These are phyloP conservation scores for Willisornis vidua DNA, from an alignment of 2,113 vertebrate genomes.

Conservation along the genomic window DNA sequence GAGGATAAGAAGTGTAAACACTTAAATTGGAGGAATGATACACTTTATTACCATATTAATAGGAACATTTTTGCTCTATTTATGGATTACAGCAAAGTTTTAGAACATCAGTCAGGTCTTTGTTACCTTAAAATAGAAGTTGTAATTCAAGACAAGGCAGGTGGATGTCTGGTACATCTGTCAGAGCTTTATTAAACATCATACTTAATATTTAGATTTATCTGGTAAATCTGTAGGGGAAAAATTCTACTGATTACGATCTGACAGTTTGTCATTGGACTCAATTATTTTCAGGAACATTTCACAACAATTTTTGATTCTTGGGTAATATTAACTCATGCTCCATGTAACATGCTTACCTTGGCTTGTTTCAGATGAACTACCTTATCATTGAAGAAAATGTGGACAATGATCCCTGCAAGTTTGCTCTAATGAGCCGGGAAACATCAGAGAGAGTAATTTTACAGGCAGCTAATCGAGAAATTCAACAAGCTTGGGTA, in stretches of 20 bases:
- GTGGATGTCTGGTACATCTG: not conserved
- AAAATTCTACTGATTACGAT: not conserved
- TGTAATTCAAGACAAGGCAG: not conserved
- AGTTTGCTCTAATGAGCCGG: conserved; percentile 89
- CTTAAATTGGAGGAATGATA: not conserved
- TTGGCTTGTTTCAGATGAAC: conserved; percentile 82
- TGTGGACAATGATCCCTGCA: conserved; percentile 92
- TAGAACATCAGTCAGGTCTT: not conserved
- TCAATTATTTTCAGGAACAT: not conserved
- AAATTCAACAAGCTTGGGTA: conserved; percentile 94
- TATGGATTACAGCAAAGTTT: not conserved
- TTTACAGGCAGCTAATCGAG: conserved; percentile 92
- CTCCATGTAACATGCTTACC: not conserved
- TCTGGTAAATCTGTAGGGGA: conserved; percentile 3
- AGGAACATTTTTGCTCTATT: not conserved
- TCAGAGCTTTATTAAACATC: conserved; percentile 25
- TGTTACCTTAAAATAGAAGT: conserved; percentile 38
- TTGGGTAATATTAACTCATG: not conserved
- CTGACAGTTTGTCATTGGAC: not conserved
- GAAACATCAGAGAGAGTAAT: conserved; percentile 90
- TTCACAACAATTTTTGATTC: not conserved
- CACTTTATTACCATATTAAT: not conserved
- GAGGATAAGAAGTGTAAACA: not conserved
- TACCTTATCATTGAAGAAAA: conserved; percentile 90
- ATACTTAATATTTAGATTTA: conserved; percentile 13